Percentiles rank a stretch among this genome's conserved stretches.
Conservation (phyloP, 2,113 vertebrate genomes). For the Bostrychus sinensis region DNA sequence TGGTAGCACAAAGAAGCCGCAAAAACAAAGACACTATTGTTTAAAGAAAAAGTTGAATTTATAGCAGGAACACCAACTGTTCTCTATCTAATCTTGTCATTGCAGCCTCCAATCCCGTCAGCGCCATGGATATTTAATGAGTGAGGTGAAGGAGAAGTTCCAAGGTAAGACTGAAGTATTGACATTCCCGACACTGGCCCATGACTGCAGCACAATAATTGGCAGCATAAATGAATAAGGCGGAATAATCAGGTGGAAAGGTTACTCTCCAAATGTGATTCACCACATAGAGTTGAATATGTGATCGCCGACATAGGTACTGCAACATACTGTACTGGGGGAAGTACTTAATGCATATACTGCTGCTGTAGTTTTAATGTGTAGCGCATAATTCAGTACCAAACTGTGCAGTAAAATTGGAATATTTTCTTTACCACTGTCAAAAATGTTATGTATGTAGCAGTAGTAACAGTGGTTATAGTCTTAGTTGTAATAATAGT, state of each 20-base stretch:
- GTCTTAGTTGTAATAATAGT: no score
- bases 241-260: slow-evolving; percentile 48
- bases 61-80: not conserved
- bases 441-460: no score
- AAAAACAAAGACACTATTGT: slow-evolving; percentile 1
- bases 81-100: slow-evolving; percentile 11
- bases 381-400: no score
- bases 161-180: slow-evolving; percentile 23
- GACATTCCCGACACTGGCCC: slow-evolving; percentile 36
- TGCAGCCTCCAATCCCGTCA: slow-evolving; percentile 7
- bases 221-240: slow-evolving; percentile 56
- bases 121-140: slow-evolving; percentile 46
- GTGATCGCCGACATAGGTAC: slow-evolving; percentile 1
- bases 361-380: slow-evolving; percentile 6
- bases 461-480: no score
- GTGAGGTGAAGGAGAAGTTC: slow-evolving; percentile 34
- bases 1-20: not conserved
- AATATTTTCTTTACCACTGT: no score
- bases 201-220: slow-evolving; percentile 53
- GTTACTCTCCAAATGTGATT: slow-evolving; percentile 24
- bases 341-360: not conserved
- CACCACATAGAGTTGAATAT: slow-evolving; percentile 18
- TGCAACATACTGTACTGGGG: not conserved
- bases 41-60: not conserved
- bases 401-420: no score